phyloP scores from a whole-genome alignment of 2,797 vertebrate species.

The Characodon lateralis region DNA sequence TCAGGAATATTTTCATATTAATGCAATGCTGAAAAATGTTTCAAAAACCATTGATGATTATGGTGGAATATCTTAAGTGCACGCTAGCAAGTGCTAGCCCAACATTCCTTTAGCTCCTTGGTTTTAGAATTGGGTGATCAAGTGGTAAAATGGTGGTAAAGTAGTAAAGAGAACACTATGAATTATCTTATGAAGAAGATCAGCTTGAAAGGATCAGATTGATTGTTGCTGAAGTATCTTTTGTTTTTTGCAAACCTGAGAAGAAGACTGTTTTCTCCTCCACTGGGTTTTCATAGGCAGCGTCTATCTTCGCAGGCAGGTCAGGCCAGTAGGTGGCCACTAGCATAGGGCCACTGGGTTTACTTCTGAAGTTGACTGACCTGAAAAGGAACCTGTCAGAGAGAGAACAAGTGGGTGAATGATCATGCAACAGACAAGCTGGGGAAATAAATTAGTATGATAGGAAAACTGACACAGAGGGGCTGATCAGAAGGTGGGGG shows the following conservation, averaged over 20 bases:
- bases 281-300: constrained; percentile 92
- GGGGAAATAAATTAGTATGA: constrained; percentile 37
- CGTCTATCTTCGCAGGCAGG: constrained; percentile 91
- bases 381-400: constrained; percentile 93
- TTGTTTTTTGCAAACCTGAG: constrained; percentile 82
- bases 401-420: constrained; percentile 38
- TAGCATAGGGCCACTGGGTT: constrained; percentile 91
- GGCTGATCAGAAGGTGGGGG: constrained; percentile 23
- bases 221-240: constrained; percentile 1
- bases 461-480: constrained; percentile 36
- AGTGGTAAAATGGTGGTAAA: constrained; percentile 36
- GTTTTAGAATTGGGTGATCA: constrained; percentile 32
- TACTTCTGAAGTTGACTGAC: constrained; percentile 86
- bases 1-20: constrained; percentile 50
- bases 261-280: constrained; percentile 96
- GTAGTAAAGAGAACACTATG: constrained; percentile 21
- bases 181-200: constrained; percentile 22
- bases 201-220: constrained; percentile 3
- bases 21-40: constrained; percentile 60
- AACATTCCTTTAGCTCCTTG: constrained; percentile 57
- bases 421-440: constrained; percentile 31
- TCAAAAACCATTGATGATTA: constrained; percentile 69
- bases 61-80: constrained; percentile 43
- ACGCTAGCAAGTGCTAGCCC: constrained; percentile 42
- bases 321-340: constrained; percentile 96